Evolutionary conservation across 2,113 vertebrate genomes (phyloP).

Genomic region (Boulengeromyrus knoepffleri): DNA sequence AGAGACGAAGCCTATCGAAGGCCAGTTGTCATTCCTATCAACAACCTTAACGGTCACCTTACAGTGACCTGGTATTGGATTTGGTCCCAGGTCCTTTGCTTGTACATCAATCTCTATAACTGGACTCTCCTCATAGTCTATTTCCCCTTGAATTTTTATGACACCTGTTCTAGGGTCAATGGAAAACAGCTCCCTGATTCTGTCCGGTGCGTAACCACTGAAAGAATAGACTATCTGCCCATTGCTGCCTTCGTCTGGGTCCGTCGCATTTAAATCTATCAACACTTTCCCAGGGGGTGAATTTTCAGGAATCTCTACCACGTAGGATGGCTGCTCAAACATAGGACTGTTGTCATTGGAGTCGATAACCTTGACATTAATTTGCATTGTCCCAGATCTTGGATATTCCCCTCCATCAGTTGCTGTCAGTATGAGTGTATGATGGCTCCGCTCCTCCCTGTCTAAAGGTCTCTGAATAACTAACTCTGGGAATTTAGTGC

Average conservation of each 20-base stretch:
- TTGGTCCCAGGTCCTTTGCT: slow-evolving; percentile 90
- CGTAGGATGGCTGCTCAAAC: slow-evolving; percentile 87
- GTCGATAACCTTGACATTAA: slow-evolving; percentile 94
- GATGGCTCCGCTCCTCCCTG: slow-evolving; percentile 90
- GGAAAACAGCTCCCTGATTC: slow-evolving; percentile 89
- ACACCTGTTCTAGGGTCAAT: slow-evolving; percentile 90
- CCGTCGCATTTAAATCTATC: slow-evolving; percentile 91
- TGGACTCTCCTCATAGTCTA: slow-evolving; percentile 93
- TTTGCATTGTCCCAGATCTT: slow-evolving; percentile 84
- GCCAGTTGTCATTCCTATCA: slow-evolving; percentile 95
- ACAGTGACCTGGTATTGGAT: slow-evolving; percentile 95
- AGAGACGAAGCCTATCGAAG: slow-evolving; percentile 88
- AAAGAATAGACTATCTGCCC: slow-evolving; percentile 94
- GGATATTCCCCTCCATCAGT: slow-evolving; percentile 90
- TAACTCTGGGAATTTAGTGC: slow-evolving; percentile 93
- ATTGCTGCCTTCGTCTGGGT: slow-evolving; percentile 92
- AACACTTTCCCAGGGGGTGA: slow-evolving; percentile 79
- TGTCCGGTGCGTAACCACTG: slow-evolving; percentile 85
- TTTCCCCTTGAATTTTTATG: slow-evolving; percentile 88
- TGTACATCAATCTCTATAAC: slow-evolving; percentile 95
- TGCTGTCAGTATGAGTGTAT: slow-evolving; percentile 89
- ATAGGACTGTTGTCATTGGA: slow-evolving; percentile 96
- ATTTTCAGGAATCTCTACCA: slow-evolving; percentile 91
- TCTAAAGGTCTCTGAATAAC: slow-evolving; percentile 91
- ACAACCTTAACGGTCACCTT: slow-evolving; percentile 93